Percentiles rank a stretch among this genome's conserved stretches.
Conservation (phyloP, 2,113 vertebrate species). For the Ahaetulla prasina region DNA sequence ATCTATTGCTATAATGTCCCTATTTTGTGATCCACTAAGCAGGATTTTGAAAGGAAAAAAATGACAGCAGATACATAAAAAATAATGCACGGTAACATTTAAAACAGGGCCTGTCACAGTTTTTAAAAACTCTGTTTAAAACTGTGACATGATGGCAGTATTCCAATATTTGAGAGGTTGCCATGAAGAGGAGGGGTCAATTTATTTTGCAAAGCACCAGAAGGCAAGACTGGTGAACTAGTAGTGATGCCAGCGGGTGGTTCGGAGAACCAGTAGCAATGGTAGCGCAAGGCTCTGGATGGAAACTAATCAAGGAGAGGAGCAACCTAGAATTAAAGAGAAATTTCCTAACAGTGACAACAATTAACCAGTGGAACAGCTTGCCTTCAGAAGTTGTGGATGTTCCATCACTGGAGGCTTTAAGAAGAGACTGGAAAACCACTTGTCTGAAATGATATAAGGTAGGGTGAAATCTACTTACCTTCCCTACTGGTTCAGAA, state of each 20-base stretch:
- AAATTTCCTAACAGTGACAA: background rate
- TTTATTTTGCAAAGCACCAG: no score
- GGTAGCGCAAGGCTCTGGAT: no score
- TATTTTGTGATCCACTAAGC: background rate
- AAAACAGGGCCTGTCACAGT: background rate
- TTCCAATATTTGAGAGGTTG: no score
- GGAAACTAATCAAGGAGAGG: no score
- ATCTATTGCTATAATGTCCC: background rate
- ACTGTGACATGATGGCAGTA: no score
- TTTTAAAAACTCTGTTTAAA: background rate
- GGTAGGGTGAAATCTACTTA: no score
- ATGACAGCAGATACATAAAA: background rate
- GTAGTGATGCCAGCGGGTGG: no score
- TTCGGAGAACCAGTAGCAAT: no score
- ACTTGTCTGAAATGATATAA: background rate
- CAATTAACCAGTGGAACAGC: background rate
- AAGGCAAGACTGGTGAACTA: no score
- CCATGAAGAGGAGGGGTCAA: no score
- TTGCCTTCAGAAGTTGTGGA: background rate
- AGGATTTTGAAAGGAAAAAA: background rate
- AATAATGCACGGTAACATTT: background rate
- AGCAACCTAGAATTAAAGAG: no score
- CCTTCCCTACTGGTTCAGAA: no score
- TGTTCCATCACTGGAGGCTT: background rate
- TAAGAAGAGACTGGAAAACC: background rate